phyloP scores from a whole-genome alignment of 2,797 vertebrate species.

The Coreius guichenoti region DNA sequence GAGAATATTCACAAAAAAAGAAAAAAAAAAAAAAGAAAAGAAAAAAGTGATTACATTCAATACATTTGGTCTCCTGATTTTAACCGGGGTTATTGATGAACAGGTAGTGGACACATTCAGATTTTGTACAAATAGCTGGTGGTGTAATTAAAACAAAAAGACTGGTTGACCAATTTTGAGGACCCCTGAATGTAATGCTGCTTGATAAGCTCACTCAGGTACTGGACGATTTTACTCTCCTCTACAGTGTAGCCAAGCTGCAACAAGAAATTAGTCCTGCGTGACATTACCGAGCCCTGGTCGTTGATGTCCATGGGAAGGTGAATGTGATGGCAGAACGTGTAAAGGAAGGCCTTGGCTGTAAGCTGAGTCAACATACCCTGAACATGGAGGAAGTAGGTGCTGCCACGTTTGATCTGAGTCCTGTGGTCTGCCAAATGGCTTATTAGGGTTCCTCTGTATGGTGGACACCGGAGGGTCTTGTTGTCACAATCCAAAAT shows the following conservation, averaged over 20 bases:
- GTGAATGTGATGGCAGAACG: slow-evolving; percentile 96
- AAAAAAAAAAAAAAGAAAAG: background rate
- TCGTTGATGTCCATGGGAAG: slow-evolving; percentile 85
- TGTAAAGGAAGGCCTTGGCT: slow-evolving; percentile 91
- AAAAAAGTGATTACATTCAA: slow-evolving; percentile 49
- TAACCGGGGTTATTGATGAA: slow-evolving; percentile 11
- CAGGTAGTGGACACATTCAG: slow-evolving; percentile 69
- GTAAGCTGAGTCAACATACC: slow-evolving; percentile 87
- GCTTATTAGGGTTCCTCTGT: slow-evolving; percentile 84
- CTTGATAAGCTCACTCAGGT: slow-evolving; percentile 92
- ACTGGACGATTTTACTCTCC: slow-evolving; percentile 89
- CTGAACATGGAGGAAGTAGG: slow-evolving; percentile 93
- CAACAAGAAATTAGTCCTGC: slow-evolving; percentile 85
- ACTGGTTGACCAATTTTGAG: slow-evolving; percentile 63
- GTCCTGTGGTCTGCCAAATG: slow-evolving; percentile 94
- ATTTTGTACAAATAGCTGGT: slow-evolving; percentile 98
- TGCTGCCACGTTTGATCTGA: slow-evolving; percentile 92
- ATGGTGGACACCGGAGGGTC: slow-evolving; percentile 90
- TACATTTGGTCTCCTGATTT: slow-evolving; percentile 57
- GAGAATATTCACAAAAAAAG: background rate
- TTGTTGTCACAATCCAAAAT: slow-evolving; percentile 94
- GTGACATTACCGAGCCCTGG: slow-evolving; percentile 77
- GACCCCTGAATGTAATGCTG: slow-evolving; percentile 85
- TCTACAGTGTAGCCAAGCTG: slow-evolving; percentile 89
- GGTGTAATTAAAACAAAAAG: slow-evolving; percentile 93